Evolutionary conservation across 1,140 invertebrate genomes (phyloP).

Genomic region (Zaprionus inermis): DNA sequence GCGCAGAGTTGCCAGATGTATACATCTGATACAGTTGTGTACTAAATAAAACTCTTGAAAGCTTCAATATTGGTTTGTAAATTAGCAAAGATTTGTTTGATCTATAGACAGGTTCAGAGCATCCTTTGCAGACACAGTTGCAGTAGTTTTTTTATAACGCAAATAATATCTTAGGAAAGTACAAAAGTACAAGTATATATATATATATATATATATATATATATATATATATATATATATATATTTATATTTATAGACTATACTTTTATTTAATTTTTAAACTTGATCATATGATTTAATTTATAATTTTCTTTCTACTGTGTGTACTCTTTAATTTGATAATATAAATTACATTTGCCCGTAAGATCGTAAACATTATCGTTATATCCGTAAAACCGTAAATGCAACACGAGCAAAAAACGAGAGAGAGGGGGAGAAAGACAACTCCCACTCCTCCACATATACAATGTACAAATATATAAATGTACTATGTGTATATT

Average conservation of each 20-base stretch:
- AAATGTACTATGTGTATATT: neutral
- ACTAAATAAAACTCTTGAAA: slow-evolving; percentile 27
- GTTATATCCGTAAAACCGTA: slow-evolving; percentile 5
- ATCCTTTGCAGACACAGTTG: neutral
- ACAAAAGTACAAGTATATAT: too few species aligned
- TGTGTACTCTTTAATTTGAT: slow-evolving; percentile 9
- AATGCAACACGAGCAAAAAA: too few species aligned
- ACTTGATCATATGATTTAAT: slow-evolving; percentile 2
- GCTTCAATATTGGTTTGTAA: slow-evolving; percentile 22
- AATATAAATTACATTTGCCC: slow-evolving; percentile 6
- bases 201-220: too few species aligned
- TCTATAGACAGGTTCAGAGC: neutral
- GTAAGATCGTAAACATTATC: neutral
- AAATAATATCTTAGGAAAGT: too few species aligned
- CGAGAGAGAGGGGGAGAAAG: neutral
- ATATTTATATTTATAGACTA: neutral
- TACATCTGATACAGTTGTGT: slow-evolving; percentile 9
- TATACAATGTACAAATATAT: neutral
- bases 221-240: neutral
- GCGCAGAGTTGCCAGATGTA: neutral
- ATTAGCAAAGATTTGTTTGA: slow-evolving; percentile 20
- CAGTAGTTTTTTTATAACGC: too few species aligned
- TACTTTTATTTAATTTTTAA: neutral
- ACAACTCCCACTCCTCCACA: neutral
- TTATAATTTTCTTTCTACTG: slow-evolving; percentile 10